phyloP scores from a whole-genome alignment of 2,113 vertebrate genomes.

The Salvelinus fontinalis region DNA sequence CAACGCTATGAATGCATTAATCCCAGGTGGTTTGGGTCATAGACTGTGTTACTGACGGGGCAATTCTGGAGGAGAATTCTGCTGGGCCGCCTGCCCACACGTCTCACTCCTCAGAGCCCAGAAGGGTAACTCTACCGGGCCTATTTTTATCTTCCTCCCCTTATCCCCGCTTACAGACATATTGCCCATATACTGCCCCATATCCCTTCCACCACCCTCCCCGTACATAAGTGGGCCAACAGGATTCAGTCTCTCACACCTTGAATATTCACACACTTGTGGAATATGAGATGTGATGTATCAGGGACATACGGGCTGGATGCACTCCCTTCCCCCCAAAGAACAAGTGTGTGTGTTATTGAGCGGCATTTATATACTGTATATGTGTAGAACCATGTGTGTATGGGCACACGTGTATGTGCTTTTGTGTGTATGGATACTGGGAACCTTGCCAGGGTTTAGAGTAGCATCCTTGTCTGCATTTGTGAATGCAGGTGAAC shows the following conservation, averaged over 20 bases:
- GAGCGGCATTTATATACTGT: neutral
- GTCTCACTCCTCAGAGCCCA: slow-evolving; percentile 8
- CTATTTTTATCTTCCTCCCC: slow-evolving; percentile 55
- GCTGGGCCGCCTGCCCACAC: slow-evolving; percentile 24
- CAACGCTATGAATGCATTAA: neutral
- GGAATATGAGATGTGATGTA: slow-evolving; percentile 44
- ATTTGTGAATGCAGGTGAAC: neutral
- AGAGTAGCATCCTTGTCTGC: neutral
- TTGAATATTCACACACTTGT: slow-evolving; percentile 57
- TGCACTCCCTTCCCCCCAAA: neutral
- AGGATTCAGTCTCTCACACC: slow-evolving; percentile 28
- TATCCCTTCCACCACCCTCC: neutral
- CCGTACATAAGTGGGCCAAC: slow-evolving; percentile 30
- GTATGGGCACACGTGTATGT: neutral
- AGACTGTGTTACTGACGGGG: neutral
- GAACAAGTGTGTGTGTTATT: slow-evolving; percentile 4
- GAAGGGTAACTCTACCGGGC: slow-evolving; percentile 19
- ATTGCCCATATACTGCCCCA: slow-evolving; percentile 40
- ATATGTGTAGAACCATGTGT: neutral
- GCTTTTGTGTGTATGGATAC: neutral
- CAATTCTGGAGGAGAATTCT: neutral
- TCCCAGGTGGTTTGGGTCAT: neutral
- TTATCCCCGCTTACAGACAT: slow-evolving; percentile 37
- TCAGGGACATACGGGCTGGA: neutral
- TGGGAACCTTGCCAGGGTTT: slow-evolving; percentile 3